Conservation (phyloP, 2,888 invertebrate species). For the Erebia epiphron region DNA sequence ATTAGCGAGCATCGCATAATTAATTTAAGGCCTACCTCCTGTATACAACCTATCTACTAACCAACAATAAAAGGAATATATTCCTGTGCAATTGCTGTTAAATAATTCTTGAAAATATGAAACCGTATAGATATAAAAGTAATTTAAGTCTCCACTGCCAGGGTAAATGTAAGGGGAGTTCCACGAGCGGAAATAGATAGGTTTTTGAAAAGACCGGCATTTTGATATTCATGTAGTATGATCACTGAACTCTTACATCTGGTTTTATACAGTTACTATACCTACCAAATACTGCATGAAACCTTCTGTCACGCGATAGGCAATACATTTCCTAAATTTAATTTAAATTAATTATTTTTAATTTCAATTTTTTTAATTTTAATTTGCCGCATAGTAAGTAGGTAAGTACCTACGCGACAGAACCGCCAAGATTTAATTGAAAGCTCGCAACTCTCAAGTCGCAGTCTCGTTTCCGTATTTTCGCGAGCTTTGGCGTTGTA, state of each 20-base stretch:
- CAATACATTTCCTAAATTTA: not conserved
- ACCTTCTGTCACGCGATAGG: not conserved
- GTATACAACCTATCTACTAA: not conserved
- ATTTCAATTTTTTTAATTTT: too few relatives aligned
- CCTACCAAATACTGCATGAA: too few relatives aligned
- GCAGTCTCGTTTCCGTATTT: not conserved
- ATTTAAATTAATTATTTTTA: too few relatives aligned
- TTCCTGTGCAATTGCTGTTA: too few relatives aligned
- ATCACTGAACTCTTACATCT: too few relatives aligned
- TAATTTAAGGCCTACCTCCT: not conserved
- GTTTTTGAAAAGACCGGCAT: not conserved
- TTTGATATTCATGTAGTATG: not conserved
- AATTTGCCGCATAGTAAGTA: not conserved
- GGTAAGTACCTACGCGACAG: not conserved
- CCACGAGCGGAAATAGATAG: too few relatives aligned
- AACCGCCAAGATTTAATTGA: not conserved
- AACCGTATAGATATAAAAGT: not conserved
- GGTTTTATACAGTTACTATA: too few relatives aligned
- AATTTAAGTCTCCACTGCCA: too few relatives aligned
- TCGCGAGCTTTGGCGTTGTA: not conserved
- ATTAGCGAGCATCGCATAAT: slow-evolving; percentile 1
- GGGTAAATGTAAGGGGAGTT: too few relatives aligned
- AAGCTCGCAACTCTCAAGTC: not conserved
- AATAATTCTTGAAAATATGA: not conserved
- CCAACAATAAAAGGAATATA: too few relatives aligned